These are phyloP conservation scores for Phrynosoma platyrhinos DNA, from an alignment of 2,113 vertebrate species.

Conservation along the genomic window DNA sequence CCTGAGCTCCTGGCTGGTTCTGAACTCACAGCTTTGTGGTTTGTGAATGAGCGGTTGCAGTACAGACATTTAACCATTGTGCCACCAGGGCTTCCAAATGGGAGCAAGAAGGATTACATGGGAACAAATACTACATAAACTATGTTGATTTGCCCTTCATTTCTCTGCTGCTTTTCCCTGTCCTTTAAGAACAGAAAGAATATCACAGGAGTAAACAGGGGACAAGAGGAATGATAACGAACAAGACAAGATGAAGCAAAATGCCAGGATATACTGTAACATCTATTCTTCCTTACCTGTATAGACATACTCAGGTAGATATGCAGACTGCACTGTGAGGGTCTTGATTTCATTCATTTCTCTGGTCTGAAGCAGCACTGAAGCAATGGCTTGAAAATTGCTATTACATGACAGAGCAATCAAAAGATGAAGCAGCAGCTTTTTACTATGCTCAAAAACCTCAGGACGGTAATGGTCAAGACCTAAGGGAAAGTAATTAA, in stretches of 20 bases:
- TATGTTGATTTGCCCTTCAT: too few species aligned
- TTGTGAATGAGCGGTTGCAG: too few species aligned
- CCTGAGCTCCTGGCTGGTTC: too few species aligned
- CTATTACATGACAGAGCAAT: conserved; percentile 95
- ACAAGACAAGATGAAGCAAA: not conserved
- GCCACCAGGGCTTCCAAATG: too few species aligned
- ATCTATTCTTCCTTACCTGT: conserved; percentile 81
- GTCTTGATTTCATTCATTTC: conserved; percentile 94
- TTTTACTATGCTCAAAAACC: conserved; percentile 98
- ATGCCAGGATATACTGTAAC: not conserved
- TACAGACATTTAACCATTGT: too few species aligned
- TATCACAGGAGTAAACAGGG: not conserved
- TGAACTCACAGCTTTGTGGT: too few species aligned
- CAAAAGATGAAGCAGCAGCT: conserved; percentile 93
- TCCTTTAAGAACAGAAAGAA: not conserved
- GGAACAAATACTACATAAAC: too few species aligned
- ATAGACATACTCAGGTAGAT: conserved; percentile 90
- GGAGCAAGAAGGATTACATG: too few species aligned
- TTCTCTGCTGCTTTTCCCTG: too few species aligned
- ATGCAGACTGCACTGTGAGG: conserved; percentile 91
- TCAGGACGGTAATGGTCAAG: conserved; percentile 97
- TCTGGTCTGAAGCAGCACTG: conserved; percentile 93
- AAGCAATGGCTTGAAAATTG: conserved; percentile 93
- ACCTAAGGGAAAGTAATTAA: conserved; percentile 78
- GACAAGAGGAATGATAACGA: not conserved